Evolutionary conservation across 1,140 invertebrate genomes (phyloP).

Genomic region (Ridgeia piscesae): DNA sequence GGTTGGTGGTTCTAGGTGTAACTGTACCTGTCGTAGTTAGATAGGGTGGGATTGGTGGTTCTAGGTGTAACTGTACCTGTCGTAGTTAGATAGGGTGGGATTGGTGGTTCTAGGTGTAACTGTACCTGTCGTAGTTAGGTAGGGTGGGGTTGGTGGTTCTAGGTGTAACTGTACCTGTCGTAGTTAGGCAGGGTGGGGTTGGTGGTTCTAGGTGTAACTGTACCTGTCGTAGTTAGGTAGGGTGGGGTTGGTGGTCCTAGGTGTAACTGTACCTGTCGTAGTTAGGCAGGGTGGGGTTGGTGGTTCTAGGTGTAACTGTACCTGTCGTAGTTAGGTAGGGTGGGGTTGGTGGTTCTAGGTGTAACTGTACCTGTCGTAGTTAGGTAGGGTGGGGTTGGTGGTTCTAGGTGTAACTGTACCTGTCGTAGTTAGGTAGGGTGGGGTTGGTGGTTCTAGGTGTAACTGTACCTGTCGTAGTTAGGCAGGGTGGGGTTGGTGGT

Average conservation of each 20-base stretch:
- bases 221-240: constrained; percentile 63
- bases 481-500: constrained; percentile 61
- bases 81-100: constrained; percentile 61
- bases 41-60: constrained; percentile 60
- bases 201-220: constrained; percentile 49
- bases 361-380: constrained; percentile 60
- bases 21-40: constrained; percentile 61
- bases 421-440: constrained; percentile 61
- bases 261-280: constrained; percentile 61
- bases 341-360: constrained; percentile 60
- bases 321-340: constrained; percentile 62
- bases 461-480: constrained; percentile 60
- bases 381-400: constrained; percentile 61
- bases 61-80: constrained; percentile 60
- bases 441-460: constrained; percentile 61
- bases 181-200: constrained; percentile 62
- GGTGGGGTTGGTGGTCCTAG: constrained; percentile 59
- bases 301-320: constrained; percentile 54
- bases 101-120: constrained; percentile 57
- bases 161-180: constrained; percentile 60
- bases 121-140: constrained; percentile 61
- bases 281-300: constrained; percentile 61
- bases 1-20: constrained; percentile 59
- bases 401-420: constrained; percentile 57
- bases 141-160: constrained; percentile 60